Evolutionary conservation across 2,888 invertebrate genomes (phyloP).

Genomic region (Euclidia mi): DNA sequence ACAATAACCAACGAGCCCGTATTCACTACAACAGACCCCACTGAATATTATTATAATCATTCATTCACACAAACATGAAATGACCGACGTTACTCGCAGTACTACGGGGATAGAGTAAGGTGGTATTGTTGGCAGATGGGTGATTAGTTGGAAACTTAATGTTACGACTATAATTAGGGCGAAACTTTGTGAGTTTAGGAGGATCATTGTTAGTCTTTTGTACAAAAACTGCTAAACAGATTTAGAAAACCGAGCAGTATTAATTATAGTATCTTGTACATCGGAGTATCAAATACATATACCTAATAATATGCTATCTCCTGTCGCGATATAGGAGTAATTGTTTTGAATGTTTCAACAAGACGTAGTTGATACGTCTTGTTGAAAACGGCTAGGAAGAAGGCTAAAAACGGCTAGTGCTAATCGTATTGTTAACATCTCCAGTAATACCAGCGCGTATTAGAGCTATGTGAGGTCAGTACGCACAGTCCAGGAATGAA

Average conservation of each 20-base stretch:
- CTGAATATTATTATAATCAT: conserved; percentile 73
- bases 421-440: conserved; percentile 18
- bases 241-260: too few species aligned
- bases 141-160: too few species aligned
- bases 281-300: too few species aligned
- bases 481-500: too few species aligned
- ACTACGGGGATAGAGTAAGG: conserved; percentile 48
- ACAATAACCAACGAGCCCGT: conserved; percentile 20
- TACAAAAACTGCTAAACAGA: too few species aligned
- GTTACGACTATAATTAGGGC: conserved; percentile 24
- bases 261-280: too few species aligned
- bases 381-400: conserved; percentile 34
- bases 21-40: conserved; percentile 53
- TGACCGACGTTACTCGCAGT: conserved; percentile 63
- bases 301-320: too few species aligned
- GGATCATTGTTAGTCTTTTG: too few species aligned
- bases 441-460: conserved; percentile 2
- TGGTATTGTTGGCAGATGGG: neutral
- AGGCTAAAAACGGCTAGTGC: conserved; percentile 20
- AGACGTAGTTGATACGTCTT: conserved; percentile 38
- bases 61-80: conserved; percentile 68
- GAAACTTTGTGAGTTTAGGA: too few species aligned
- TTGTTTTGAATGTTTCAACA: too few species aligned
- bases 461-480: conserved; percentile 1
- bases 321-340: too few species aligned